phyloP scores from a whole-genome alignment of 1,140 invertebrate species.

The Drosophila mojavensis region DNA sequence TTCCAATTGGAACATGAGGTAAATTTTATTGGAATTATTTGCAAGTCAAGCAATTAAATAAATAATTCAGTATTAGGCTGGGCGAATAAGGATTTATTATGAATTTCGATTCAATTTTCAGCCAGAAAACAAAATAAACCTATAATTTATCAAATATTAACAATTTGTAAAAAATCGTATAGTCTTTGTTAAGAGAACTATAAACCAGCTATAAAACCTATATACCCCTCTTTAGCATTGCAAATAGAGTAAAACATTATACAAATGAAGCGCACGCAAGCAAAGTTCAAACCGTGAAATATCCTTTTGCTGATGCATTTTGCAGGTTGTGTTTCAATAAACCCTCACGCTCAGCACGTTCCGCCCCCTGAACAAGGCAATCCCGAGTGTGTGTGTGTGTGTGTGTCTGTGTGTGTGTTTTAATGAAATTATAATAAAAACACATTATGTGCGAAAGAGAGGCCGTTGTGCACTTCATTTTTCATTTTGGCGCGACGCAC shows the following conservation, averaged over 20 bases:
- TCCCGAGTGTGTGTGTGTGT: neutral
- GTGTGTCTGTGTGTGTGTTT: neutral
- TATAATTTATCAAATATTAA: too few relatives aligned
- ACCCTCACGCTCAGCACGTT: neutral
- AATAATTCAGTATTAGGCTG: too few relatives aligned
- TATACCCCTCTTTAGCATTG: neutral
- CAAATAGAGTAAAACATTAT: too few relatives aligned
- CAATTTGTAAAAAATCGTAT: too few relatives aligned
- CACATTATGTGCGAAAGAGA: slow-evolving; percentile 42
- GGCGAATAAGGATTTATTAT: too few relatives aligned
- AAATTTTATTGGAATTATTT: too few relatives aligned
- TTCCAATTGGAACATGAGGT: too few relatives aligned
- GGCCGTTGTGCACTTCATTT: slow-evolving; percentile 69
- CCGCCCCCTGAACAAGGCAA: neutral
- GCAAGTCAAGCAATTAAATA: too few relatives aligned
- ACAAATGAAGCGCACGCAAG: neutral
- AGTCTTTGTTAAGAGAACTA: too few relatives aligned
- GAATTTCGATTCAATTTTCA: too few relatives aligned
- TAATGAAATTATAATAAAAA: slow-evolving; percentile 72
- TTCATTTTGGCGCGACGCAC: slow-evolving; percentile 79
- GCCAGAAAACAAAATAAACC: too few relatives aligned
- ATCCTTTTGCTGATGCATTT: slow-evolving; percentile 1
- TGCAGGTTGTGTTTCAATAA: neutral
- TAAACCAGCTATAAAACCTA: too few relatives aligned
- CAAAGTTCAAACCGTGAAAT: neutral